A percentile compares a stretch with the other conserved stretches of the same genome.
Conservation (phyloP, 2,797 vertebrate species). For the Macrochelys suwanniensis region DNA sequence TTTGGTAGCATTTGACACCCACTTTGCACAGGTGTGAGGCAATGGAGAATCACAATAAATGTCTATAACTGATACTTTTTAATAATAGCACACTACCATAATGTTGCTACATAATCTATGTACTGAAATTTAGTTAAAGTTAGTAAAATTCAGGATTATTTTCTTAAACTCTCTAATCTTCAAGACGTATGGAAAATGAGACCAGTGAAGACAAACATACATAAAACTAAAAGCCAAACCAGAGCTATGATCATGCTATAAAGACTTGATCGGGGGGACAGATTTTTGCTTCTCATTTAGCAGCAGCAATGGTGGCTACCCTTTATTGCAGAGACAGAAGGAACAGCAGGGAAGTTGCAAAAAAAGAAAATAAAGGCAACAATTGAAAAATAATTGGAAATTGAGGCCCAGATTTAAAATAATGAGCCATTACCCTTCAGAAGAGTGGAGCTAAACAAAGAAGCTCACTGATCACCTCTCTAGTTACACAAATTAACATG, state of each 20-base stretch:
- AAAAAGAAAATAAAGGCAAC: background rate
- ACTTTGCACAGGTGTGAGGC: background rate
- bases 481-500: background rate
- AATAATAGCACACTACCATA: background rate
- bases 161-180: background rate
- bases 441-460: background rate
- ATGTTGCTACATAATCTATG: background rate
- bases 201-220: background rate
- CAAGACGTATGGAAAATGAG: background rate
- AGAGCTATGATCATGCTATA: background rate
- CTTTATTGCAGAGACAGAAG: background rate
- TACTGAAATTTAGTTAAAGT: background rate
- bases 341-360: background rate
- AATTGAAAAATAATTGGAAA: background rate
- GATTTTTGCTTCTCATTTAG: conserved; percentile 5
- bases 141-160: conserved; percentile 5
- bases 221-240: background rate
- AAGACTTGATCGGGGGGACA: background rate
- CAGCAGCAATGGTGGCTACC: background rate
- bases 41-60: background rate
- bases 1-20: background rate
- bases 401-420: background rate
- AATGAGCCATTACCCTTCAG: background rate
- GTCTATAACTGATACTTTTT: background rate
- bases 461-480: background rate